Base-by-base conservation (phyloP, 2,113 vertebrate genomes). In the Mirza zaza region DNA sequence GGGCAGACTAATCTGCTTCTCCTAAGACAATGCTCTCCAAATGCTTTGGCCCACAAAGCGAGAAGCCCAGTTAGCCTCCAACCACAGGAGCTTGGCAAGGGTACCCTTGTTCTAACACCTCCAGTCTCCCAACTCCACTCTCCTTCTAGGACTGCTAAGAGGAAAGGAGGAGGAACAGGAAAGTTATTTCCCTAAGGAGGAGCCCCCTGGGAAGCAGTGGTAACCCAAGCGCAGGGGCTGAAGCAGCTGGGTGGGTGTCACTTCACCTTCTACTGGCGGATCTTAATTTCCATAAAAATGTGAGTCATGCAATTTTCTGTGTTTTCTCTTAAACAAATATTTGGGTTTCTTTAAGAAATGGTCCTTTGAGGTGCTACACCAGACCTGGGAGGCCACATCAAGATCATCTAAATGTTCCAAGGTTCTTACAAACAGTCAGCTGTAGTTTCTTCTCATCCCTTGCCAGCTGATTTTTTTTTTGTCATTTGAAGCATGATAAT, bases 281-380 rank as follows among this genome's bases (percentile, higher is more conserved):
- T 52, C 29, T 50, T 45, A 80, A 87, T 79, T 92, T 94, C 93
- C 71, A 94, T 48, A 65, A 68, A 95, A 98, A 67, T 34, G 57
- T 34, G 36, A 97, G 81, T 96, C 25, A 8, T 61, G 91, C n/a
- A 36, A n/a, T 96, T 96, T 96, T 92, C 48, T 87, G 68, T 94
- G 96, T 94, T 57, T 97, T 97, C 97, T 97, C 34, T 84, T 93
- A 91, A 96, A 68, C 70, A 71, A 97, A 96, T 83, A 34, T 97
- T 97, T 96, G n/a, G 34, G 45, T 77, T 57, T 36, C 34, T 94
- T 91, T 67, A 42, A 91, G 81, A 85, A 80, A 76, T 13, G 36
- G n/a, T 89, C 20, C 23, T 94, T 87, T 75, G 82, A 88, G 73
- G 45, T 83, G 23, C 27, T 67, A 32, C 36, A 63, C 17, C 61